Base-by-base conservation (phyloP, 2,888 invertebrate genomes). In the Steinernema hermaphroditum region DNA sequence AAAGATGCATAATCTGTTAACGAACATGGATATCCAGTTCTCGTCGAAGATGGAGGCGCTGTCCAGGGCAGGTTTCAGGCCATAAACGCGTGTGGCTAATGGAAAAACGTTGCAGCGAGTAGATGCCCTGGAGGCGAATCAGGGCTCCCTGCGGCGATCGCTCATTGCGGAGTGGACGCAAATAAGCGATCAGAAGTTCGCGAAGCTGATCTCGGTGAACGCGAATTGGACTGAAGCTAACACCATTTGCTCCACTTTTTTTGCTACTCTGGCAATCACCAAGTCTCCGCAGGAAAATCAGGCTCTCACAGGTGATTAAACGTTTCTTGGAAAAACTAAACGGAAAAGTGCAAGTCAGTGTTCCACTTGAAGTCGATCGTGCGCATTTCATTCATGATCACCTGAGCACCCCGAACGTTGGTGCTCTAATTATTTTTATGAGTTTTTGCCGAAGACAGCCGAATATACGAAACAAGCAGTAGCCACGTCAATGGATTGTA, bases 71-170 rank as follows among this genome's bases (percentile, higher is more conserved):
- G 44, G 41, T 24, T 50, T n/a, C 9, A 8, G 19, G n/a, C n/a
- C 16, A 44, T 2, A 24, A 72, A 34, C 34, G 27, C 19, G 41
- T 14, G n/a, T 24, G n/a, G 34, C n/a, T 19, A 50, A 29, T 16
- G n/a, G n/a, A 9, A 69, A 43, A 29, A 32, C 16, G 34, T 24
- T 34, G 54, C 41, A 75, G 75, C 62, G 74, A 71, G 54, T 75
- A 8, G 75, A 74, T n/a, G 32, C 74, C 34, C 37, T 75, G 19
- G 75, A 75, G n/a, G 62, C 70, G 16, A 75, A 75, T 43, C 73
- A 75, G 49, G 43, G 70, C 54, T 41, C 70, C 24, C 62, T 74
- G 8, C 69, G 74, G 32, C 69, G 69, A 16, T 44, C 73, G 34
- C 34, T 71, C 9, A 71, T 74, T 68, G 74, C 74, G 37, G 75